Conservation (phyloP, 2,888 invertebrate genomes). For the Melanostoma scalare region DNA sequence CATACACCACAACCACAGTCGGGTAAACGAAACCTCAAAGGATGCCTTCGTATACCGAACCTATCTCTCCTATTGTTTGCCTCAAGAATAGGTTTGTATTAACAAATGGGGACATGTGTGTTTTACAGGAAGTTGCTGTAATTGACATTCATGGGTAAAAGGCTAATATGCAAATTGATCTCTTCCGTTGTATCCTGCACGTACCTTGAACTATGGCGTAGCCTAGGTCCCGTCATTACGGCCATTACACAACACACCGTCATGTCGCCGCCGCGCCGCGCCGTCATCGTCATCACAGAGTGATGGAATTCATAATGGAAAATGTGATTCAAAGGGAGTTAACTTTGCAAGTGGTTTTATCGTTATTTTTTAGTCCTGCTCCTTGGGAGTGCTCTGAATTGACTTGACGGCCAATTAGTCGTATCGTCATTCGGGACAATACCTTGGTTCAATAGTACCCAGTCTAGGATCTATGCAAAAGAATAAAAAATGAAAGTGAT, state of each 20-base stretch:
- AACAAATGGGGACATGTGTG: slow-evolving; percentile 2
- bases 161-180: slow-evolving; percentile 67
- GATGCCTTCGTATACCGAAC: slow-evolving; percentile 44
- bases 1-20: slow-evolving; percentile 20
- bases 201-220: neutral
- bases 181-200: slow-evolving; percentile 34
- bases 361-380: neutral
- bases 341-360: slow-evolving; percentile 3
- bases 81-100: neutral
- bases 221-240: neutral
- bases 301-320: slow-evolving; percentile 8
- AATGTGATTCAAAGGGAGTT: slow-evolving; percentile 31
- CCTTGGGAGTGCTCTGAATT: slow-evolving; percentile 23
- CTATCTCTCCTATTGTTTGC: slow-evolving; percentile 47
- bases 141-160: slow-evolving; percentile 50
- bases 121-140: slow-evolving; percentile 53
- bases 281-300: neutral
- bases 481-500: slow-evolving; percentile 31
- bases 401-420: slow-evolving; percentile 50
- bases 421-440: slow-evolving; percentile 16
- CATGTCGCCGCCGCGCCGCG: neutral
- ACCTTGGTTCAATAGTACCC: neutral
- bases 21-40: slow-evolving; percentile 16
- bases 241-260: neutral
- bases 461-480: neutral